Percentiles rank a stretch among this genome's conserved stretches.
These are phyloP conservation scores for Zaprionus taronus DNA, from an alignment of 1,140 invertebrate genomes.

Conservation along the genomic window DNA sequence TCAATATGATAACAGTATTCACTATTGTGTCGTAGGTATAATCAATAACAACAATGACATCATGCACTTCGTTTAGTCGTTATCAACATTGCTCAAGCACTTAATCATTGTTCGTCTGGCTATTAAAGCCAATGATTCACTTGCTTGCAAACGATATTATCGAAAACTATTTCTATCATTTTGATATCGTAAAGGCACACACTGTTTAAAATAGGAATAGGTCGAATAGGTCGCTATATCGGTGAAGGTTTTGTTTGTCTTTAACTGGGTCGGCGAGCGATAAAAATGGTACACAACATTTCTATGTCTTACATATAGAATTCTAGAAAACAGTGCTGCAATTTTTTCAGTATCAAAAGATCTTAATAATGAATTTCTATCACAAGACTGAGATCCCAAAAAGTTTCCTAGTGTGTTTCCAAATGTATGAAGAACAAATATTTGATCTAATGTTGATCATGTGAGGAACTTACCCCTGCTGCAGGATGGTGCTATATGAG, in stretches of 20 bases:
- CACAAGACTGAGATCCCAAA: too few species aligned
- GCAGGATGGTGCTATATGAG: conserved; percentile 29
- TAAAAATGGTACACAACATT: background rate
- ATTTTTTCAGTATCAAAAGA: background rate
- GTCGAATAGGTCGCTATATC: background rate
- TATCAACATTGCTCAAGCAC: background rate
- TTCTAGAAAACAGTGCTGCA: background rate
- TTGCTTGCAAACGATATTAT: background rate
- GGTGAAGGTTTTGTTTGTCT: background rate
- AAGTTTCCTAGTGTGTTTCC: background rate
- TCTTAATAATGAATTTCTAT: background rate
- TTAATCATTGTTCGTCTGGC: background rate
- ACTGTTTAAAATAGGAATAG: background rate
- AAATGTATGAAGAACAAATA: background rate
- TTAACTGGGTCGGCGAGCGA: background rate
- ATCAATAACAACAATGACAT: background rate
- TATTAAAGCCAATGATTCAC: background rate
- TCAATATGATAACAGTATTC: background rate
- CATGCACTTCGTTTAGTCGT: background rate
- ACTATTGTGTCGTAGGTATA: background rate
- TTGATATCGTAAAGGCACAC: background rate
- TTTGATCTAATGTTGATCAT: too few species aligned
- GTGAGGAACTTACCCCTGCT: conserved; percentile 42
- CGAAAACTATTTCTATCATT: background rate
- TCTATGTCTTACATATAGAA: background rate